Percentiles rank a stretch among this genome's conserved stretches.
Evolutionary conservation across 37 sponge, comb jelly and placozoan species (phyloP).

Genomic region (Diacarnus erythraeanus): DNA sequence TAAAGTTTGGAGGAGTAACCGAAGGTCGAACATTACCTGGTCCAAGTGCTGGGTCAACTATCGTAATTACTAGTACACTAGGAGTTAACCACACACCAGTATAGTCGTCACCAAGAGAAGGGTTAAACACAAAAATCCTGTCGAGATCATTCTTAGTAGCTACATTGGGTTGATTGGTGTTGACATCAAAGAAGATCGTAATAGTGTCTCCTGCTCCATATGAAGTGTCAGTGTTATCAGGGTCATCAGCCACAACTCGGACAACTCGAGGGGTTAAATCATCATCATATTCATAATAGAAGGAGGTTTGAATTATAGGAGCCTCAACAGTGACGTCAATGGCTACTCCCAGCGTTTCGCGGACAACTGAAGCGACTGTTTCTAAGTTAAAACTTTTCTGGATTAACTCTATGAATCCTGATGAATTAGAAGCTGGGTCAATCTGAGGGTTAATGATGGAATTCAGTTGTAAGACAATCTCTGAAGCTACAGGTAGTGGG

Average conservation of each 20-base stretch:
- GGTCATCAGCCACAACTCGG: constrained; percentile 59
- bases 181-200: constrained; percentile 63
- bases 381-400: constrained; percentile 33
- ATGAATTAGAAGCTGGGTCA: constrained; percentile 18
- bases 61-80: constrained; percentile 54
- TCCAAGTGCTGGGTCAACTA: constrained; percentile 32
- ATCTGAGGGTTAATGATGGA: constrained; percentile 4
- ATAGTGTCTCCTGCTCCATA: constrained; percentile 74
- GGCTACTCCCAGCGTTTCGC: constrained; percentile 22
- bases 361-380: constrained; percentile 51
- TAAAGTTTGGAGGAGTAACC: not conserved
- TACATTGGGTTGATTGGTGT: constrained; percentile 67
- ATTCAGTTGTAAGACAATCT: constrained; percentile 44
- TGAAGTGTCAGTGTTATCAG: constrained; percentile 37
- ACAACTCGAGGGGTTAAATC: constrained; percentile 62
- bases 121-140: constrained; percentile 63
- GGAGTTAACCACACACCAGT: constrained; percentile 65
- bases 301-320: constrained; percentile 8
- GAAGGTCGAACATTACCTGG: not conserved
- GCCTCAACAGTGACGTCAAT: not conserved
- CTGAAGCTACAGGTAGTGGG: constrained; percentile 53
- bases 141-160: constrained; percentile 66
- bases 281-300: constrained; percentile 58
- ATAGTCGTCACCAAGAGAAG: constrained; percentile 69
- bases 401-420: constrained; percentile 12